These are phyloP conservation scores for Cygnus buccinator DNA, from an alignment of 2,113 vertebrate genomes.

Conservation along the genomic window DNA sequence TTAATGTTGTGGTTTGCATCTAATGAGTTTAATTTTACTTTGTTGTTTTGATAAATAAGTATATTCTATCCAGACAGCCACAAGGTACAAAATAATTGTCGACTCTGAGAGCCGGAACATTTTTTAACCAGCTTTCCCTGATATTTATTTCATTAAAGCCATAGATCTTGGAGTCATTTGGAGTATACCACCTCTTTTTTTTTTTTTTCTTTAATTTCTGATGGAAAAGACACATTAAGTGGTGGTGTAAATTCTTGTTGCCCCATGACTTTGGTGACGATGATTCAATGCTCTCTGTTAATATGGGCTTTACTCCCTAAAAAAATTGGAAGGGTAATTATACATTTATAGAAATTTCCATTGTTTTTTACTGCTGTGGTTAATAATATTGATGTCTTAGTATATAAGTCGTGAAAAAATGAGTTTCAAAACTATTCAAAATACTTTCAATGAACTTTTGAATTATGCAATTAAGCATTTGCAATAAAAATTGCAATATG, in stretches of 20 bases:
- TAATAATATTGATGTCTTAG: background rate
- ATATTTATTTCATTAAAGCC: constrained; percentile 19
- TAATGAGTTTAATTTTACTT: constrained; percentile 43
- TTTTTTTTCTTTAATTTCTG: background rate
- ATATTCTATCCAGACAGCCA: constrained; percentile 10
- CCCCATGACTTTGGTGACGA: background rate
- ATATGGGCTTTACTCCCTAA: background rate
- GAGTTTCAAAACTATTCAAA: background rate
- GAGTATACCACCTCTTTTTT: background rate
- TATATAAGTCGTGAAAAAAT: background rate
- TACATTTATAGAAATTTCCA: background rate
- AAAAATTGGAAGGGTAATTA: background rate
- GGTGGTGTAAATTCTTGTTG: background rate
- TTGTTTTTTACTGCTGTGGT: background rate
- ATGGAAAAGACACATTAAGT: background rate
- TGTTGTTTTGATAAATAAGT: constrained; percentile 40
- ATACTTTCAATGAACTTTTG: background rate
- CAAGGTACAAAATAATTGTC: constrained; percentile 40
- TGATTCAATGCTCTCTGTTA: background rate
- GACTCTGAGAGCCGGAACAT: background rate
- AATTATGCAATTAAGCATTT: background rate
- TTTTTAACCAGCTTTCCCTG: constrained; percentile 28
- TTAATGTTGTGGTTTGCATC: constrained; percentile 31
- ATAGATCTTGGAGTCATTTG: background rate
- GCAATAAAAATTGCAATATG: background rate